Base-by-base conservation (phyloP, 2,888 invertebrate species). In the Luffia ferchaultella region DNA sequence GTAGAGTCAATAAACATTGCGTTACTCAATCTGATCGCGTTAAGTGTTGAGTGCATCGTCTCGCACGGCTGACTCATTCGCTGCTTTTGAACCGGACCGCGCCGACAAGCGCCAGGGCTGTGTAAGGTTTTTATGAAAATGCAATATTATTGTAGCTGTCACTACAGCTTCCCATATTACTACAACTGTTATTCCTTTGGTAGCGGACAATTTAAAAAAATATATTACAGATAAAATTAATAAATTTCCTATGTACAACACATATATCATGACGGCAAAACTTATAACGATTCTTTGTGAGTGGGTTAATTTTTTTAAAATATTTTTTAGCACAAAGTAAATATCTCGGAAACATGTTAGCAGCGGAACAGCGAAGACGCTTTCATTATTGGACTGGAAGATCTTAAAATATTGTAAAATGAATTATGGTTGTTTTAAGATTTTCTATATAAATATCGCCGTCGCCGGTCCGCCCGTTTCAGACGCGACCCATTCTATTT, bases 1-100 rank as follows among this genome's bases (percentile, higher is more conserved):
- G 18, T 42, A 16, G 41, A 62, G 62, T 66, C 67, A 67, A 73
- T 73, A 77, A 75, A 73, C 70, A 73, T 62, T 55, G 59, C 56
- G 62, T 59, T 69, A 62, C 63, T 61, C 62, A 65, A 67, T 65
- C 61, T 60, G 64, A 63, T 64, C 65, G 64, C 54, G 56, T 50
- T 53, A 51, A 48, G 52, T 52, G 46, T 50, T 54, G 56, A 59
- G 73, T 73, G 68, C 68, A 66, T 62, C 67, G 67, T 70, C 67
- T 70, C 70, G 59, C 58, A 54, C 56, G 48, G 41, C 57, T 73
- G 73, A 74, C 52, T 73, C 75, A 73, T 62, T 12, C 58, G 62
- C 64, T 65, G 67, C 67, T 73, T 73, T 66, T 67, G 63, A 42
- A 64, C 60, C 56, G 54, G 60, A 74, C 68, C 71, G 60, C 59